Base-by-base conservation (phyloP, 2,888 invertebrate genomes). In the Mycalesis mineus region DNA sequence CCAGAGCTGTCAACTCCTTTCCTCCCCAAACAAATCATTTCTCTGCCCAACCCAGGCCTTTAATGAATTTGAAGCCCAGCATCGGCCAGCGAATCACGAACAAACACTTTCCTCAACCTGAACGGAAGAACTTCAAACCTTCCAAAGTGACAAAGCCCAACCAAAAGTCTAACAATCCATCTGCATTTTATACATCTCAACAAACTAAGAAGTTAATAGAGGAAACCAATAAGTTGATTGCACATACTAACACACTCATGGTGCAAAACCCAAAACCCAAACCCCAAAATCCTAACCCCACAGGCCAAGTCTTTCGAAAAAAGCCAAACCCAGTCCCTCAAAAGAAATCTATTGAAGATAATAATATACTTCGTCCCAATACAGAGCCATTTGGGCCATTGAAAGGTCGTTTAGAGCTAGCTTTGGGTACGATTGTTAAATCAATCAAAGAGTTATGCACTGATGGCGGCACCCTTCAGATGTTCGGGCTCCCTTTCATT, bases 351-450 rank as follows among this genome's bases (percentile, higher is more conserved):
- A 40, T 48, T 11, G 40, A 31, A 5, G 60, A 60, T 5, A 62
- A 67, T 42, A 42, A 60, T 36, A 60, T 75, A 61, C 65, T 79
- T 58, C 67, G 65, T 45, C 65, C 75, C 7, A 73, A 78, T 65
- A 59, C 63, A 29, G 66, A 64, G 55, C 81, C 83, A 2, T 64
- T 73, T 37, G 67, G 66, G 40, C 76, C 77, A 64, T 59, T 82
- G 63, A 70, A 62, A 28, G 85, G 87, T 37, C 80, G 87, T n/a
- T 63, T 88, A 57, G 87, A 86, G 70, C 65, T 85, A 55, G 81
- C 80, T 15, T 65, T 88, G 51, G 87, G 88, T 54, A 56, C 45
- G 39, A 73, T 88, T 41, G 60, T 85, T 55, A 84, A 82, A 69
- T 71, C 80, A 29, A 65, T 85, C 36, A 78, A 71, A 64, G 49